A percentile compares a stretch with the other conserved stretches of the same genome.
Evolutionary conservation across 1,140 invertebrate genomes (phyloP).

Genomic region (Pseudachorutes palmiensis): DNA sequence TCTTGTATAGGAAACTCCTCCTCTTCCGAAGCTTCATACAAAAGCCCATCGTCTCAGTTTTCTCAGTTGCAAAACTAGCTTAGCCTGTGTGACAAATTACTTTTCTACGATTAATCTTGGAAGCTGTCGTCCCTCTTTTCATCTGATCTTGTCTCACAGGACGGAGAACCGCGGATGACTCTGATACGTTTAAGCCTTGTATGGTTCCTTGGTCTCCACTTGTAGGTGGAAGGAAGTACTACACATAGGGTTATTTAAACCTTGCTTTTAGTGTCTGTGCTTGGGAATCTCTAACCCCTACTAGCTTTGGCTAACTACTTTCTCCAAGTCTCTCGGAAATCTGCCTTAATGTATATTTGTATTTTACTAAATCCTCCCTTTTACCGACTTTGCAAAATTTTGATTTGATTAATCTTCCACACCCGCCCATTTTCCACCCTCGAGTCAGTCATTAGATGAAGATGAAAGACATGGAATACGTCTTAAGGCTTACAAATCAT

Average conservation of each 20-base stretch:
- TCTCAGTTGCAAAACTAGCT: too few species aligned
- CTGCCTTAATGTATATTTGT: neutral
- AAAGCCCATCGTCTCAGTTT: too few species aligned
- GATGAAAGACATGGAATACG: neutral
- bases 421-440: conserved; percentile 20
- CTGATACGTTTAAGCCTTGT: neutral
- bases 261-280: neutral
- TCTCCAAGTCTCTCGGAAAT: neutral
- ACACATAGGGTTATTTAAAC: too few species aligned
- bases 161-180: neutral
- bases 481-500: neutral
- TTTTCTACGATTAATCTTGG: conserved; percentile 38
- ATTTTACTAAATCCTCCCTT: neutral
- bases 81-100: conserved; percentile 38
- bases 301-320: neutral
- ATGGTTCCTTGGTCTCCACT: too few species aligned
- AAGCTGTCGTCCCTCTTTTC: conserved; percentile 36
- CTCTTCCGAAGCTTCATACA: neutral
- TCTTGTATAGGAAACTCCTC: neutral
- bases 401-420: conserved; percentile 29
- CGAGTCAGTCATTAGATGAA: neutral
- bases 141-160: conserved; percentile 15
- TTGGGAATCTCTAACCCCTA: too few species aligned
- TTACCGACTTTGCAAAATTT: conserved; percentile 29
- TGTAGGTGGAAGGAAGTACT: too few species aligned